Percentiles rank a stretch among this genome's conserved stretches.
These are phyloP conservation scores for Clarias laeviceps DNA, from an alignment of 2,797 vertebrate genomes.

Conservation along the genomic window DNA sequence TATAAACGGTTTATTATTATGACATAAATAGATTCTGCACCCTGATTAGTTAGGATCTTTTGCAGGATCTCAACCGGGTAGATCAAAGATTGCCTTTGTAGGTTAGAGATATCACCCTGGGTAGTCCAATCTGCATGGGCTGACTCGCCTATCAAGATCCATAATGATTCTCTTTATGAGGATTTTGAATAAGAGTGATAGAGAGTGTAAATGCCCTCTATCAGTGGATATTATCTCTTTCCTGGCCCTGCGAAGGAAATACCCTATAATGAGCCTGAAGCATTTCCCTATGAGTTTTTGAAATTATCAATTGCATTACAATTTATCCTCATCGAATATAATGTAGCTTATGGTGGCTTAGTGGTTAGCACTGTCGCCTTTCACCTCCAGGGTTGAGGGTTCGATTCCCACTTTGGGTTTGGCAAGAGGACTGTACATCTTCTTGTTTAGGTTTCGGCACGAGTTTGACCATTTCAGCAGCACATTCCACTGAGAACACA, in stretches of 20 bases:
- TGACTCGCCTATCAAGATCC: not conserved
- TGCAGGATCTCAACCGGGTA: not conserved
- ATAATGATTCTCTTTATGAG: not conserved
- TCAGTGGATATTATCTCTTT: not conserved
- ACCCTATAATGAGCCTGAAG: not conserved
- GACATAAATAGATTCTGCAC: not conserved
- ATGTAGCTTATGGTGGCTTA: no score
- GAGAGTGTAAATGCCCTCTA: not conserved
- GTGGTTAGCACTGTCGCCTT: no score
- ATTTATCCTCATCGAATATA: not conserved
- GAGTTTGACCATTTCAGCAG: not conserved
- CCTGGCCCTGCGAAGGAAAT: not conserved
- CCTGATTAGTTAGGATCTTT: not conserved
- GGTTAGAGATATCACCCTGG: not conserved
- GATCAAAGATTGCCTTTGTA: not conserved
- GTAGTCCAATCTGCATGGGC: not conserved
- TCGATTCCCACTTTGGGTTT: no score
- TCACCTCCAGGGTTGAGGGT: no score
- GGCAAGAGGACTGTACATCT: not conserved
- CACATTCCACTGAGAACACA: not conserved
- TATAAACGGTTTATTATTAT: not conserved
- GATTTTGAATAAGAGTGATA: not conserved
- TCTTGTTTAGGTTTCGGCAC: not conserved
- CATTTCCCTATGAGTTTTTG: not conserved
- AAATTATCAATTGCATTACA: not conserved